Base-by-base conservation (phyloP, 2,888 invertebrate species). In the Coelogynopora nodosa region DNA sequence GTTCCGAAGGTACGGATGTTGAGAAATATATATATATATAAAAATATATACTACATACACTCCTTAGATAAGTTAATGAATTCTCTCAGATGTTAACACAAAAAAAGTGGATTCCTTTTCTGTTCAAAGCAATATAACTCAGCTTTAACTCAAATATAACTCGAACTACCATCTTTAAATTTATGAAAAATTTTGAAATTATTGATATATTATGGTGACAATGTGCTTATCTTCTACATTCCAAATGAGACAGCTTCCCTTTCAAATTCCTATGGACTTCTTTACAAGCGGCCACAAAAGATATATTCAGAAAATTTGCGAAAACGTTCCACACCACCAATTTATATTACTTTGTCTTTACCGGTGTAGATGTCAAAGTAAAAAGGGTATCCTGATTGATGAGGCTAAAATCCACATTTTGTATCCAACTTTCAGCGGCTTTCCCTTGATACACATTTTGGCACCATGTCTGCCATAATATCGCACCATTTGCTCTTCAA, bases 401-500 rank as follows among this genome's bases (percentile, higher is more conserved):
- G 88, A 86, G 23, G 85, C 84, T 27, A 88, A 74, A 27, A 85
- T 84, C 89, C 88, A 89, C 67, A 88, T 82, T 84, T 89, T 90
- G 85, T 87, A 90, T 0, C 89, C 88, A 88, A 88, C 89, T 18
- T 89, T 30, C n/a, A 89, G 88, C 10, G 89, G 89, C 85, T 89
- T 89, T 31, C 89, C 89, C 30, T 87, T 84, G 23, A 88, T 89
- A 74, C 87, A 89, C 82, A 89, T 89, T 84, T 88, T 89, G 13
- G 87, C 84, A 27, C 88, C 87, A 86, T 89, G 89, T 31, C 86
- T 31, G 10, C 89, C 91, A 89, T 89, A 91, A 87, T 92, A 92
- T 27, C 90, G 90, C 23, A 90, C 89, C 91, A 91, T 91, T 13
- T 89, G 88, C 88, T 91, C 90, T 88, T 91, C 91, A 87, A 90